phyloP scores from a whole-genome alignment of 1,140 invertebrate genomes.

The Steinernema feltiae region DNA sequence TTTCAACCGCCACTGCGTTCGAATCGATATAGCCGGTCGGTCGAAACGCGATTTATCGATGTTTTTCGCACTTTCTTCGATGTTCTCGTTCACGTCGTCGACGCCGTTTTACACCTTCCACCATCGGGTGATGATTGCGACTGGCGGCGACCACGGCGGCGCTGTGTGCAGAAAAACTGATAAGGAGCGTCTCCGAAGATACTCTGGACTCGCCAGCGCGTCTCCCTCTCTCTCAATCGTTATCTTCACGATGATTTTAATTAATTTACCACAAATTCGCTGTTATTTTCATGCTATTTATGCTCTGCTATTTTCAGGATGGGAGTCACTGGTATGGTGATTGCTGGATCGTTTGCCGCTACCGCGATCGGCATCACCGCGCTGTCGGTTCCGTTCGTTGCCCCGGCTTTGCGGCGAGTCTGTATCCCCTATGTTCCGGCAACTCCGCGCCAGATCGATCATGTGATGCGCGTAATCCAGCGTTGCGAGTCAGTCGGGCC shows the following conservation, averaged over 20 bases:
- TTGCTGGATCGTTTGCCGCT: conserved; percentile 46
- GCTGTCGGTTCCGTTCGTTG: conserved; percentile 49
- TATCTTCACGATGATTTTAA: neutral
- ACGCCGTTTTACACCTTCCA: neutral
- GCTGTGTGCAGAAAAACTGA: neutral
- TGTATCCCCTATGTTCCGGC: conserved; percentile 56
- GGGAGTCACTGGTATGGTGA: conserved; percentile 19
- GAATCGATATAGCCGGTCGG: neutral
- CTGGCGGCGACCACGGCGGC: neutral
- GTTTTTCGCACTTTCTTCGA: neutral
- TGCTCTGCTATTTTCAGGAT: conserved; percentile 5
- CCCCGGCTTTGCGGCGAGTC: conserved; percentile 52
- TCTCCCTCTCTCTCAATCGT: neutral
- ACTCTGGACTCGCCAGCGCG: neutral
- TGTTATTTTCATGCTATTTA: neutral
- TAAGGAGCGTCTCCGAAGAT: neutral
- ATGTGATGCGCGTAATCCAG: conserved; percentile 43
- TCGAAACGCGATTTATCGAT: too few relatives aligned
- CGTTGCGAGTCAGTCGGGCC: conserved; percentile 31
- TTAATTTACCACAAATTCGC: neutral
- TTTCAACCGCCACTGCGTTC: neutral
- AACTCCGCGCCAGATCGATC: conserved; percentile 43
- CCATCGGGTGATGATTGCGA: too few relatives aligned
- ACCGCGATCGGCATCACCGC: conserved; percentile 47
- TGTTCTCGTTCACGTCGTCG: neutral